Percentiles rank a stretch among this genome's conserved stretches.
phyloP scores from a whole-genome alignment of 2,888 invertebrate genomes.

The Zygaena filipendulae region DNA sequence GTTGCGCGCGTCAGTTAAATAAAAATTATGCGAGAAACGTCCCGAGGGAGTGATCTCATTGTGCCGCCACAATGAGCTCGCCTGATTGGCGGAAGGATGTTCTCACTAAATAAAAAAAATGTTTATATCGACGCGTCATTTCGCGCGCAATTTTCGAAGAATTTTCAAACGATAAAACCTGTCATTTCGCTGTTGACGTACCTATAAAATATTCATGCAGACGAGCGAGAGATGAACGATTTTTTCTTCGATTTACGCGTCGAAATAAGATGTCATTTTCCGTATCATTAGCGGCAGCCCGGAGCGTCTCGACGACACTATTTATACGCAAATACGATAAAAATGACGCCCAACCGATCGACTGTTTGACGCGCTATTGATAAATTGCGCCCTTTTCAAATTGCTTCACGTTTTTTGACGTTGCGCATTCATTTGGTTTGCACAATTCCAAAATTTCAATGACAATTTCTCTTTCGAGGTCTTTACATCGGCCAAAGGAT shows the following conservation, averaged over 20 bases:
- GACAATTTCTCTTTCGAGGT: too few relatives aligned
- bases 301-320: conserved; percentile 59
- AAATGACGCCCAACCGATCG: conserved; percentile 63
- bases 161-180: conserved; percentile 70
- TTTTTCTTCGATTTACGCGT: conserved; percentile 67
- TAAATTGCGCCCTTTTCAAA: conserved; percentile 62
- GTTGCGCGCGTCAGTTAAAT: conserved; percentile 56
- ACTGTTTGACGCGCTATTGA: conserved; percentile 65
- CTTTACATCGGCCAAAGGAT: too few relatives aligned
- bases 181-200: conserved; percentile 68
- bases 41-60: conserved; percentile 52
- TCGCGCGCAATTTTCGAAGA: conserved; percentile 63
- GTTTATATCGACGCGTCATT: conserved; percentile 68
- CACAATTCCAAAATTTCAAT: too few relatives aligned
- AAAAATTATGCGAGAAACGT: conserved; percentile 55
- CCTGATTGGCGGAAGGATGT: conserved; percentile 69
- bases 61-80: conserved; percentile 57
- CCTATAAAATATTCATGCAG: conserved; percentile 69
- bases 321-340: conserved; percentile 69
- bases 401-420: conserved; percentile 36
- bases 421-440: too few relatives aligned
- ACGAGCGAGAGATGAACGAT: conserved; percentile 63
- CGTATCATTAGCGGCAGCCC: conserved; percentile 66
- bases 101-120: conserved; percentile 68
- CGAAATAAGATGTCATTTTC: conserved; percentile 71